Evolutionary conservation across 53 echinoderm and acorn worm species (phyloP).

Genomic region (Arbacia lixula): DNA sequence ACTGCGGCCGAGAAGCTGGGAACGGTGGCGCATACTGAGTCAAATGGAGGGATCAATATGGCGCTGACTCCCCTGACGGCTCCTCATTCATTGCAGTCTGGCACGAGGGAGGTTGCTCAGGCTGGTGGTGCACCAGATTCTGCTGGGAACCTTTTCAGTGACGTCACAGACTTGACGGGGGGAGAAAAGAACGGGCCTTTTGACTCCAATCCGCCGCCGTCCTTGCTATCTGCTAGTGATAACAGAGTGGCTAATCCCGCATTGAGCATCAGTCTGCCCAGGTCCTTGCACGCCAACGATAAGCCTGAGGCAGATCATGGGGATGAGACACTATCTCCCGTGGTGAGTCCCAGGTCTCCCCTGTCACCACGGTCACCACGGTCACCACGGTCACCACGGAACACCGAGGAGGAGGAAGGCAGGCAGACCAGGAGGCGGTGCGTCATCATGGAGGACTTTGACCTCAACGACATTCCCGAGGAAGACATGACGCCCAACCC

Average conservation of each 20-base stretch:
- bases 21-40: too few relatives aligned
- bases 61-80: constrained; percentile 5
- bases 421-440: constrained; percentile 22
- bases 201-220: background rate
- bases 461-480: background rate
- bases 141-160: too few relatives aligned
- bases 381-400: constrained; percentile 25
- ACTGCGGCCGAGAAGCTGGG: background rate
- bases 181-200: background rate
- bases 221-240: too few relatives aligned
- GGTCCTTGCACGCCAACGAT: constrained; percentile 34
- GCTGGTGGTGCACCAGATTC: background rate
- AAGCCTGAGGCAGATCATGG: background rate
- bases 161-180: too few relatives aligned
- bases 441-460: constrained; percentile 43
- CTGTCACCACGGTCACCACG: constrained; percentile 29
- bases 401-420: constrained; percentile 21
- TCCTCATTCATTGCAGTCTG: background rate
- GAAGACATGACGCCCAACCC: constrained; percentile 10
- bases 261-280: constrained; percentile 45
- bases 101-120: background rate
- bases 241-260: background rate
- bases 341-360: constrained; percentile 29
- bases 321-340: constrained; percentile 1
- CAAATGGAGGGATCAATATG: background rate